Percentiles rank a stretch among this genome's conserved stretches.
Conservation (phyloP, 2,888 invertebrate genomes). For the Ganaspis brasiliensis region DNA sequence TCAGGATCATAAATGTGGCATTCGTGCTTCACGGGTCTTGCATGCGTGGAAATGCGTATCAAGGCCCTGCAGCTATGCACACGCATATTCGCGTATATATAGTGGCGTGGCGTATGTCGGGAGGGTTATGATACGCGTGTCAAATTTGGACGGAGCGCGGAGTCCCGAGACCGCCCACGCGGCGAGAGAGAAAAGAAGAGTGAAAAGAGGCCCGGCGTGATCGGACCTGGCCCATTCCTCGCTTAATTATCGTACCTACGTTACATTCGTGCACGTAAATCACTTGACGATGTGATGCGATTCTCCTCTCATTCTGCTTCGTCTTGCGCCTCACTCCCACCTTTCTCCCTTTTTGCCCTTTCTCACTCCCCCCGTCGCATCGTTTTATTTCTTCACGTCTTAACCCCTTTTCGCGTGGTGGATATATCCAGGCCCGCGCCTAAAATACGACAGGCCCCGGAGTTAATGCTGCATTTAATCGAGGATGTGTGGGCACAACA, state of each 20-base stretch:
- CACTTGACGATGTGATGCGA: slow-evolving; percentile 71
- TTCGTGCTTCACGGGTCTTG: too few relatives aligned
- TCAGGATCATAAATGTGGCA: too few relatives aligned
- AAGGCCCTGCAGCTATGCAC: too few relatives aligned
- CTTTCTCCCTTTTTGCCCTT: slow-evolving; percentile 48
- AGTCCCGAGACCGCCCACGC: slow-evolving; percentile 76
- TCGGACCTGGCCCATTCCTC: slow-evolving; percentile 69
- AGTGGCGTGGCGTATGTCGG: slow-evolving; percentile 56
- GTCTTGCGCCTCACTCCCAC: slow-evolving; percentile 47
- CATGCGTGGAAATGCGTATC: too few relatives aligned
- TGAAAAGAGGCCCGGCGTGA: slow-evolving; percentile 66
- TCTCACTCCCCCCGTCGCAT: slow-evolving; percentile 52
- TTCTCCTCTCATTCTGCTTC: slow-evolving; percentile 49
- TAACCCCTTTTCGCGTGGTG: slow-evolving; percentile 65
- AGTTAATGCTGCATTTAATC: slow-evolving; percentile 77
- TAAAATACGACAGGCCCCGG: slow-evolving; percentile 71
- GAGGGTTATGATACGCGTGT: slow-evolving; percentile 77
- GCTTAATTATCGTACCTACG: slow-evolving; percentile 78
- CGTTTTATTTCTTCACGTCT: slow-evolving; percentile 65
- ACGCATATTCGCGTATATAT: slow-evolving; percentile 13
- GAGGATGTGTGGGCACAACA: slow-evolving; percentile 74
- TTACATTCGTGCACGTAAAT: slow-evolving; percentile 77
- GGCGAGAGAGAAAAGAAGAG: slow-evolving; percentile 62
- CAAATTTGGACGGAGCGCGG: slow-evolving; percentile 75
- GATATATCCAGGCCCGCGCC: slow-evolving; percentile 51